Evolutionary conservation across 2,888 invertebrate genomes (phyloP).

Genomic region (Eremobia ochroleuca): DNA sequence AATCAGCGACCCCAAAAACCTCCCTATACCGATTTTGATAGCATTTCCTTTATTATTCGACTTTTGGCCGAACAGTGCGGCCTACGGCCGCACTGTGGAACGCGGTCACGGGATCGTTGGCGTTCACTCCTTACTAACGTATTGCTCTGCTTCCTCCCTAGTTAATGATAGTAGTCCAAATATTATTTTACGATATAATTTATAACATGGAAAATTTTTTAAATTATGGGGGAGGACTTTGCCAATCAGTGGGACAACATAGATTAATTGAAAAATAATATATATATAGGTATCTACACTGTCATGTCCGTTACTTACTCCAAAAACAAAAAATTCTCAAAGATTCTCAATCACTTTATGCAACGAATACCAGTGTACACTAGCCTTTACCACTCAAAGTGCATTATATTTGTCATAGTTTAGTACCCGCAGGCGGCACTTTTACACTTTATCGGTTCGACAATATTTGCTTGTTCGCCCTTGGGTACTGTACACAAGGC

Average conservation of each 20-base stretch:
- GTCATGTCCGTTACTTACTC: background rate
- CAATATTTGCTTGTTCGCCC: constrained; percentile 79
- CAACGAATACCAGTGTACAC: constrained; percentile 12
- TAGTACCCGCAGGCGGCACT: constrained; percentile 76
- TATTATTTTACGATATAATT: background rate
- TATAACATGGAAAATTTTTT: no score
- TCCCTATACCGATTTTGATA: no score
- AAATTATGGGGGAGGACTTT: no score
- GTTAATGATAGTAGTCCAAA: background rate
- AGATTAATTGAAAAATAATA: no score
- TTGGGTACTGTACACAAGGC: constrained; percentile 57
- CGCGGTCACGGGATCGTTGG: background rate
- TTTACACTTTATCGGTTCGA: constrained; percentile 78
- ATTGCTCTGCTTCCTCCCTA: background rate
- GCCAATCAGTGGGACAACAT: no score
- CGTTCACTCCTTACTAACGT: background rate
- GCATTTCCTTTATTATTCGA: no score
- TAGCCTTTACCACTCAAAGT: constrained; percentile 59
- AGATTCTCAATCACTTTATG: constrained; percentile 17
- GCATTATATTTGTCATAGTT: constrained; percentile 78
- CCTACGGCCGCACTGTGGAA: no score
- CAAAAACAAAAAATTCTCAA: background rate
- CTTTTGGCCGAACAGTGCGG: no score
- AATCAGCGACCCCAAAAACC: no score
- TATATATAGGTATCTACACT: background rate